Base-by-base conservation (phyloP, 2,113 vertebrate species). In the Ictidomys tridecemlineatus region DNA sequence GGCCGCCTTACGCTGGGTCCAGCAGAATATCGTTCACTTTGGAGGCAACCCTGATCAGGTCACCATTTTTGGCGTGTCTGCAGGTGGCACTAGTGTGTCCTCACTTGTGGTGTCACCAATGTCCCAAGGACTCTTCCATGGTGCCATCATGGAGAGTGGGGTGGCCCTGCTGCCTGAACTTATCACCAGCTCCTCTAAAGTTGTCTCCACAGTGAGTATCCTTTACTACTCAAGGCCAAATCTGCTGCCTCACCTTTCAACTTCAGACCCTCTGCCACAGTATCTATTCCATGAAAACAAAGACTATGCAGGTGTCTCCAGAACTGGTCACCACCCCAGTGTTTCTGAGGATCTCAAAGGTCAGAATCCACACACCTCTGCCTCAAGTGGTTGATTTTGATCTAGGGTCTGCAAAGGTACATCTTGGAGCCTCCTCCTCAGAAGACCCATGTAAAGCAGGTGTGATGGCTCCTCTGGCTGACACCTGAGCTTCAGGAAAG, bases 31-130 rank as follows among this genome's bases (percentile, higher is more conserved):
- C 1, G 96, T 97, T 89, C 89, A 84, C 45, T 99, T 99, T 45
- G 99, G 99, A 78, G 99, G 99, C 2, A 96, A 99, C 94, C 98
- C 99, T 18, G 95, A 98, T 67, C 93, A 24, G 0, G 99, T 99
- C 93, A 99, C 99, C 17, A 96, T 99, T 16, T 99, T 98, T 93
- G 99, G 99, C 32, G 95, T 98, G 51, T 99, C 99, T n/a, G 98
- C 99, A 1, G 99, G 99, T 79, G 98, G 97, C 58, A 97, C 97
- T 72, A 98, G 99, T 42, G 98, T 98, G 45, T 99, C 99, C 56
- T 97, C 98, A 5, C 98, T 78, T 9, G 42, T 95, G 12, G 0
- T 99, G 45, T 99, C 99, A 74, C 99, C 99, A n/a, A 89, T 98
- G 93, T 98, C 99, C 10, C 95, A 97, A 95, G 99, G 99, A 32